phyloP scores from a whole-genome alignment of 2,113 vertebrate species.

The Rhynchomys soricoides region DNA sequence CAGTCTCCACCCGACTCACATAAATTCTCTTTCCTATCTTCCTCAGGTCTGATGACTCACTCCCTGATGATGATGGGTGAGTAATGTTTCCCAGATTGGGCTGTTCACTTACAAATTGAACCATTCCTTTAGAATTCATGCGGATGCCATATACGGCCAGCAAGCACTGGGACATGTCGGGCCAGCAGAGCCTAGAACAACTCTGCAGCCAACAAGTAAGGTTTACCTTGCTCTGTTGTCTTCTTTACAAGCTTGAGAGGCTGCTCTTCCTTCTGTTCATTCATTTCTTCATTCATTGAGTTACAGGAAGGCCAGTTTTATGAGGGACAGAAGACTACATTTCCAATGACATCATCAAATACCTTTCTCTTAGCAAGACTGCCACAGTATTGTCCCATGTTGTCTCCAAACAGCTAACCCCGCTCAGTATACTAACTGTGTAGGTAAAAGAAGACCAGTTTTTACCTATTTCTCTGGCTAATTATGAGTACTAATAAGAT shows the following conservation, averaged over 20 bases:
- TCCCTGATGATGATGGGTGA: background rate
- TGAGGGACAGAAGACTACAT: background rate
- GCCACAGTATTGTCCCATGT: accelerated
- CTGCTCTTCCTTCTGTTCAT: background rate
- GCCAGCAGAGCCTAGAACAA: background rate
- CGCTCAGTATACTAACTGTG: background rate
- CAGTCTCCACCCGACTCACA: background rate
- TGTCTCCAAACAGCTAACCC: background rate
- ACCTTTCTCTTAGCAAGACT: background rate
- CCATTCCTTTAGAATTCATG: background rate
- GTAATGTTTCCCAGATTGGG: background rate
- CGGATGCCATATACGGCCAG: background rate
- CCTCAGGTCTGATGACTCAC: background rate
- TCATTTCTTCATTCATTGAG: background rate
- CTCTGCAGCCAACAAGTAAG: accelerated
- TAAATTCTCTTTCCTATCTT: background rate
- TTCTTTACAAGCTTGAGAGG: accelerated
- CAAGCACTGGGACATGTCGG: background rate
- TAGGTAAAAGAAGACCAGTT: too few species aligned
- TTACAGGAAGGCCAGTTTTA: background rate
- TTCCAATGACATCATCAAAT: background rate
- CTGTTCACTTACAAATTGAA: background rate
- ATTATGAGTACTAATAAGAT: background rate
- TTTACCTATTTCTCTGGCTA: background rate
- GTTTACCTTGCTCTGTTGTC: background rate